Base-by-base conservation (phyloP, 2,113 vertebrate genomes). In the Poecile atricapillus region DNA sequence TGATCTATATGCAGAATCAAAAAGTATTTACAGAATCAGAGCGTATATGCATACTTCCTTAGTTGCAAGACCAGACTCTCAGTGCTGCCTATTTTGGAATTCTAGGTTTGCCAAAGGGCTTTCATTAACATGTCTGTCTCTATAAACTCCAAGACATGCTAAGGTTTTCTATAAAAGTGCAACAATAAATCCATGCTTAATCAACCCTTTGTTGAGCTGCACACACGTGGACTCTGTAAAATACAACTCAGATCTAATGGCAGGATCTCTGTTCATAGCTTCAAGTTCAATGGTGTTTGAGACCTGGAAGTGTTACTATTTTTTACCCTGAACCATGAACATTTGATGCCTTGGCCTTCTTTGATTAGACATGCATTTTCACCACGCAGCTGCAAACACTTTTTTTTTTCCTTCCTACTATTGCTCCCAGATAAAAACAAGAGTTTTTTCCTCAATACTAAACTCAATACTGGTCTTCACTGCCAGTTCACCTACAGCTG, bases 401-500 rank as follows among this genome's bases (percentile, higher is more conserved):
- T 56, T 77, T 89, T 89, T 84, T 85, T 85, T 67, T 11, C 96
- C 94, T 98, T 97, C 94, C 97, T 98, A 96, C 97, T 90, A 91
- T 97, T 93, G 97, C 98, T 98, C 96, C 97, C 91, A 91, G 98
- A 97, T 97, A 98, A 98, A 97, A 98, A 97, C 95, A 84, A n/a
- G 63, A 6, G 50, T 91, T 96, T 94, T 94, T 86, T 94, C 94
- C 97, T 97, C 96, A 97, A 65, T 96, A 93, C 98, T 98, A 97
- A 98, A 98, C 97, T 98, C 98, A 97, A 71, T 97, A 97, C 97
- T 97, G 97, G 97, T 98, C 98, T 98, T 96, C 95, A 92, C 97
- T 97, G 97, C 97, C 97, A 97, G 97, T 97, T 98, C 97, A 98
- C 98, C 97, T 98, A 98, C 98, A 98, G 98, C 98, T 99, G 98